Conservation (phyloP, 2,888 invertebrate species). For the Periphyllus acericola region DNA sequence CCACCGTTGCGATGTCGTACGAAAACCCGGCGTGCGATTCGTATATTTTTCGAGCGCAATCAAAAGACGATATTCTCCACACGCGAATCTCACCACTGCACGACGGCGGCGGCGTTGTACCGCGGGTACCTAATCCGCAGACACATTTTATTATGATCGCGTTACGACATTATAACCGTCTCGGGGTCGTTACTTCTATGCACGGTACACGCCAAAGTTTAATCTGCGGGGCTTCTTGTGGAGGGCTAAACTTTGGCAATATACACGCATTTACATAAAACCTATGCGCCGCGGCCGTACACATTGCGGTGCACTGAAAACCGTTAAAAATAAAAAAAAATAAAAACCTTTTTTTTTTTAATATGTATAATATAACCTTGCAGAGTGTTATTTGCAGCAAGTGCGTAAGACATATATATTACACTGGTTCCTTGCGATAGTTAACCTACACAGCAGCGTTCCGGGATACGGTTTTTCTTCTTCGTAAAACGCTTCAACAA, state of each 20-base stretch:
- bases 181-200: conserved; percentile 38
- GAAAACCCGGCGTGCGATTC: background rate
- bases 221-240: conserved; percentile 49
- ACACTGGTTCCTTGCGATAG: conserved; percentile 26
- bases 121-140: no score
- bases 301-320: conserved; percentile 25
- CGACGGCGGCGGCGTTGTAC: background rate
- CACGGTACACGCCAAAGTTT: conserved; percentile 27
- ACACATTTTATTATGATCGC: conserved; percentile 47
- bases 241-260: conserved; percentile 58
- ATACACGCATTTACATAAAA: conserved; percentile 55
- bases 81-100: conserved; percentile 15
- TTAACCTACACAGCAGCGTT: background rate
- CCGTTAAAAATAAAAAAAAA: conserved; percentile 45
- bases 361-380: conserved; percentile 21
- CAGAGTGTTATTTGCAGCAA: background rate
- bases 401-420: background rate
- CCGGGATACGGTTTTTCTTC: background rate
- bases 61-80: conserved; percentile 11
- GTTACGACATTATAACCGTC: conserved; percentile 46
- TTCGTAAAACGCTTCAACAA: background rate
- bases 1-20: no score
- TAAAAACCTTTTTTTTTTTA: conserved; percentile 12
- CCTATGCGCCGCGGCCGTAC: conserved; percentile 30
- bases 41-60: conserved; percentile 1